Conservation (phyloP, 2,797 vertebrate species). For the Bovichtus diacanthus region DNA sequence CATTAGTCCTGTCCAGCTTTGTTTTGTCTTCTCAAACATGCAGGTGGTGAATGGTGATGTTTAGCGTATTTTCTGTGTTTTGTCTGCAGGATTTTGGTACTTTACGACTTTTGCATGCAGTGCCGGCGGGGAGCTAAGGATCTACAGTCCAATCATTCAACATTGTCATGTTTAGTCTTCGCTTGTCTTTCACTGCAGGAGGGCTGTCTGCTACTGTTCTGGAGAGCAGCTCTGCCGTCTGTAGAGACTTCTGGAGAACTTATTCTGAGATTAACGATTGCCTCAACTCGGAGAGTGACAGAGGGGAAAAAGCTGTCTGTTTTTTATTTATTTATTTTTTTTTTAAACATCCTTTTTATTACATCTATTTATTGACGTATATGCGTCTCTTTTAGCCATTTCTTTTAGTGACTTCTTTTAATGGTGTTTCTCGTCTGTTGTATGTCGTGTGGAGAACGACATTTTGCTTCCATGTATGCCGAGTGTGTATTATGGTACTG, state of each 20-base stretch:
- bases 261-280: conserved; percentile 36
- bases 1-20: conserved; percentile 33
- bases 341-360: neutral
- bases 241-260: conserved; percentile 13
- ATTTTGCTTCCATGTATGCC: too few relatives aligned
- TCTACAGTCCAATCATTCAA: conserved; percentile 64
- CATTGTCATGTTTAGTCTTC: conserved; percentile 67
- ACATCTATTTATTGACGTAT: too few relatives aligned
- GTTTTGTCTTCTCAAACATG: conserved; percentile 27
- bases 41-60: conserved; percentile 55
- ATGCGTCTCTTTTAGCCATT: too few relatives aligned
- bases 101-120: conserved; percentile 36
- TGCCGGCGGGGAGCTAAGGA: conserved; percentile 45
- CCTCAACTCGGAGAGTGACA: conserved; percentile 9
- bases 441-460: too few relatives aligned
- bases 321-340: too few relatives aligned
- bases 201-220: conserved; percentile 47
- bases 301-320: conserved; percentile 1
- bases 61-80: conserved; percentile 54
- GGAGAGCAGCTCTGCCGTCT: neutral
- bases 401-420: too few relatives aligned
- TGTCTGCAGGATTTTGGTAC: conserved; percentile 49
- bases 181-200: conserved; percentile 53
- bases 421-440: too few relatives aligned
- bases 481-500: too few relatives aligned